phyloP scores from a whole-genome alignment of 1,140 invertebrate genomes.

The Pseudomyrmex flavicornis region DNA sequence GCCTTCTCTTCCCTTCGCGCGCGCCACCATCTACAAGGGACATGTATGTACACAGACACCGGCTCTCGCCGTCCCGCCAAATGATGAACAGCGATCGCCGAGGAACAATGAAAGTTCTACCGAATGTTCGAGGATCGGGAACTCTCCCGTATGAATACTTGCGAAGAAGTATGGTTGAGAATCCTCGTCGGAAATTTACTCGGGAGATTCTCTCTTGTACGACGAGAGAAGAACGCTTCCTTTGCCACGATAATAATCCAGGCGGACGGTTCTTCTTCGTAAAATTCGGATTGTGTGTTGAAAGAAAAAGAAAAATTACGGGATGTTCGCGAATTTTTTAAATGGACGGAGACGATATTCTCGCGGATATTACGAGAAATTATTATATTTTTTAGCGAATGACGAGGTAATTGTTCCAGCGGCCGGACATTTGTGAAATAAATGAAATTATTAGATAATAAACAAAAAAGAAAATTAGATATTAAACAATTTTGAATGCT shows the following conservation, averaged over 20 bases:
- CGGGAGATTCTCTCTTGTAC: constrained; percentile 23
- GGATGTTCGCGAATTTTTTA: not conserved
- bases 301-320: not conserved
- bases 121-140: constrained; percentile 62
- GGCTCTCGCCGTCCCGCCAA: not conserved
- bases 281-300: constrained; percentile 29
- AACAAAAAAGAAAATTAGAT: no score
- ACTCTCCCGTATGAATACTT: constrained; percentile 29
- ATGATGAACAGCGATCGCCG: constrained; percentile 65
- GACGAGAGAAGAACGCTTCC: constrained; percentile 3
- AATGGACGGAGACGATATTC: not conserved
- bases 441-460: no score
- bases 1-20: not conserved
- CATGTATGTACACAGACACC: constrained; percentile 39
- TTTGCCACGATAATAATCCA: constrained; percentile 31
- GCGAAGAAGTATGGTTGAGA: constrained; percentile 43
- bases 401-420: not conserved
- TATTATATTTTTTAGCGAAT: not conserved
- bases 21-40: not conserved
- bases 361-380: not conserved
- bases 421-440: no score
- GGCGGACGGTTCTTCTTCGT: constrained; percentile 7
- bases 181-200: constrained; percentile 43
- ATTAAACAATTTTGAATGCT: no score
- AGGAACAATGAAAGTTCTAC: constrained; percentile 69